A percentile compares a stretch with the other conserved stretches of the same genome.
phyloP scores from a whole-genome alignment of 2,113 vertebrate genomes.

The Bucco capensis region DNA sequence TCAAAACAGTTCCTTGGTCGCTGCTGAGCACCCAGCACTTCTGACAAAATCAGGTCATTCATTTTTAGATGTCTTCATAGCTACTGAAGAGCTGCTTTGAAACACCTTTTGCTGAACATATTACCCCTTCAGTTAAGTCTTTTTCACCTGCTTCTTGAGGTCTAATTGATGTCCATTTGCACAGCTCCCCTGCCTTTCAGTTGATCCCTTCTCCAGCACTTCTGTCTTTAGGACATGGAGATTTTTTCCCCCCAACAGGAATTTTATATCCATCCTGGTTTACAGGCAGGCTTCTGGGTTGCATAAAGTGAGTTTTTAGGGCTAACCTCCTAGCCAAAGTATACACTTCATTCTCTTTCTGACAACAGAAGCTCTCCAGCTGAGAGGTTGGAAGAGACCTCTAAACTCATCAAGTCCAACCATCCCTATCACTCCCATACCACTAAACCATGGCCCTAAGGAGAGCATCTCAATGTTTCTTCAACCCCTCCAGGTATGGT shows the following conservation, averaged over 20 bases:
- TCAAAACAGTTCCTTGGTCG: constrained; percentile 35
- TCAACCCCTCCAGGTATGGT: too few relatives aligned
- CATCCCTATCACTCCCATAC: too few relatives aligned
- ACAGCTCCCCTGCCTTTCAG: background rate
- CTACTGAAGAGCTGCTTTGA: constrained; percentile 34
- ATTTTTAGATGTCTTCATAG: constrained; percentile 55
- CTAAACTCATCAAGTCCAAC: too few relatives aligned
- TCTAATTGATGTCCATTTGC: background rate
- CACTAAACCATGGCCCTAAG: too few relatives aligned
- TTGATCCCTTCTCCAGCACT: background rate
- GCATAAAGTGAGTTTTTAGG: background rate
- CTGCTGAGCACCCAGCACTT: constrained; percentile 14
- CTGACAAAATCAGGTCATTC: constrained; percentile 38
- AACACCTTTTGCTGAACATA: constrained; percentile 34
- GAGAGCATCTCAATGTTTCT: too few relatives aligned
- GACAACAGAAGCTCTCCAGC: background rate
- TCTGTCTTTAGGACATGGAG: background rate
- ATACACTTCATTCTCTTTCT: background rate
- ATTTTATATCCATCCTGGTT: background rate
- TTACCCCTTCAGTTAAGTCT: background rate
- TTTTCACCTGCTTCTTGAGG: background rate
- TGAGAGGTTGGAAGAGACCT: too few relatives aligned
- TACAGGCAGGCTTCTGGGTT: background rate
- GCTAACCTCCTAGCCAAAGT: background rate
- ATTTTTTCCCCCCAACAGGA: background rate